Base-by-base conservation (phyloP, 2,113 vertebrate species). In the Melospiza georgiana region DNA sequence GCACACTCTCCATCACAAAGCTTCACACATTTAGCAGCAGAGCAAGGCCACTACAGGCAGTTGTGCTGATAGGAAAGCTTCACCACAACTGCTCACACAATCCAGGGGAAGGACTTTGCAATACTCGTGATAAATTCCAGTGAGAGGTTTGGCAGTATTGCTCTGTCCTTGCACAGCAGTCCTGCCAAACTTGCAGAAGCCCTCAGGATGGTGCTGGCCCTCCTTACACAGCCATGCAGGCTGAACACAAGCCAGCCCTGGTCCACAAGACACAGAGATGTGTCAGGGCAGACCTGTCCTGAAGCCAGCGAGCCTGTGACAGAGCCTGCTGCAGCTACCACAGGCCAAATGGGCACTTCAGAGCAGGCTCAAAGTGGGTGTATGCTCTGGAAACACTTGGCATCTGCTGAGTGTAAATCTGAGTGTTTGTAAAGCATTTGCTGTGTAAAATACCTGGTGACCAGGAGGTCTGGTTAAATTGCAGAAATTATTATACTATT, bases 271-370 rank as follows among this genome's bases (percentile, higher is more conserved):
- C 18, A 35, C 59, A 24, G 2, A 33, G 15, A 1, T 12, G 8
- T 3, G 1, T 13, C 35, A 49, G 31, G 41, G 10, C 51, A 89
- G 14, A 37, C 4, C 17, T 2, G 0, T 21, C n/a, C 67, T 62
- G 54, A 68, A 88, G 80, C 27, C 55, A 75, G 28, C 0, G 0
- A 91, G n/a, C 35, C 44, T 35, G 5, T 2, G 31, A 46, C 48
- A 83, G 20, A 72, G 23, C 23, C 58, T 8, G 6, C 1, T 67
- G 82, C 39, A 69, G 37, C 10, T 63, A 95, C 37, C 51, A 49
- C 10, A 49, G 72, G 19, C 25, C 28, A 27, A 86, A 77, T 1
- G 2, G 73, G 23, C n/a, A 43, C 39, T 63, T 46, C 0, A 57
- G 27, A 84, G 22, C 10, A 84, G 69, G 27, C 30, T 75, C 30